These are phyloP conservation scores for Schizothorax lantsangensis DNA, from an alignment of 2,797 vertebrate genomes.

Conservation along the genomic window DNA sequence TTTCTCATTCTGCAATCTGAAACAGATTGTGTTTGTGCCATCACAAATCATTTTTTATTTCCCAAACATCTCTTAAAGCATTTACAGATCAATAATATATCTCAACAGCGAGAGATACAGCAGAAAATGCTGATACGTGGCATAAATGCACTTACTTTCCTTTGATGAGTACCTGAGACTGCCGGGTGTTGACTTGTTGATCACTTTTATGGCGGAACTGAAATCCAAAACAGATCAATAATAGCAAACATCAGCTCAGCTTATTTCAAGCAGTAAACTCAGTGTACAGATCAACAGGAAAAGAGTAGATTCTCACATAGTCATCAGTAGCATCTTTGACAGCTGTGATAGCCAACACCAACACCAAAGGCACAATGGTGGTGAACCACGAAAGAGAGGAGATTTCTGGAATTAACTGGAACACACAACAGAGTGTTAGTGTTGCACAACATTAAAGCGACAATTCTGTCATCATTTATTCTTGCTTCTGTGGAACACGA, in stretches of 20 bases:
- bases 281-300: background rate
- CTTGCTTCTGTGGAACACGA: background rate
- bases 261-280: background rate
- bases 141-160: constrained; percentile 77
- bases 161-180: constrained; percentile 80
- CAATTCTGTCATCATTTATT: background rate
- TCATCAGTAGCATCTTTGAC: constrained; percentile 89
- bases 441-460: background rate
- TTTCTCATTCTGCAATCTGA: constrained; percentile 83
- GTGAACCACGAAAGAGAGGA: constrained; percentile 90
- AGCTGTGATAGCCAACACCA: constrained; percentile 86
- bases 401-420: constrained; percentile 86
- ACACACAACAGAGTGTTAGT: constrained; percentile 3
- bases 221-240: constrained; percentile 60
- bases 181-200: constrained; percentile 82
- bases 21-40: constrained; percentile 18
- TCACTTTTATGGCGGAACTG: constrained; percentile 84
- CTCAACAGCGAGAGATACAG: background rate
- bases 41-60: constrained; percentile 3
- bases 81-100: background rate
- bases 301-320: constrained; percentile 76
- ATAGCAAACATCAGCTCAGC: background rate
- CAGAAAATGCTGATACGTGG: background rate
- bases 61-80: constrained; percentile 4
- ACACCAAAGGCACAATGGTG: constrained; percentile 87